A percentile compares a stretch with the other conserved stretches of the same genome.
phyloP scores from a whole-genome alignment of 2,113 vertebrate genomes.

The Syngnathus typhle region DNA sequence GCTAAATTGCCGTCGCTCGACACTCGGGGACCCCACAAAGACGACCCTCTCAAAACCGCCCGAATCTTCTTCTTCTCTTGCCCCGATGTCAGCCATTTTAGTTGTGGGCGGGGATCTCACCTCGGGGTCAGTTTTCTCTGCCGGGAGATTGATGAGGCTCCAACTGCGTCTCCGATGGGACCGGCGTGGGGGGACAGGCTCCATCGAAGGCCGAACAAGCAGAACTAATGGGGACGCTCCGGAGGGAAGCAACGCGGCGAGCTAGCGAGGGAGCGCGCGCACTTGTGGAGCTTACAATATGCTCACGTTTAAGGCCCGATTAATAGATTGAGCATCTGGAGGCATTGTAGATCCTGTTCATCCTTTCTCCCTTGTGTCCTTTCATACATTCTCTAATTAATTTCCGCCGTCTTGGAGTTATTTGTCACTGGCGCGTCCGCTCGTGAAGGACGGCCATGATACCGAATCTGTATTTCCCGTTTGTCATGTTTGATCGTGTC shows the following conservation, averaged over 20 bases:
- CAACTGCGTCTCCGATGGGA: slow-evolving; percentile 35
- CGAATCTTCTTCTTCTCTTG: slow-evolving; percentile 9
- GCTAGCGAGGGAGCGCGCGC: not conserved
- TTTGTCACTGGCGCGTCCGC: slow-evolving; percentile 30
- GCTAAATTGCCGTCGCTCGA: slow-evolving; percentile 5
- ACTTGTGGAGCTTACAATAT: slow-evolving; percentile 9
- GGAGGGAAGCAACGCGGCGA: slow-evolving; percentile 23
- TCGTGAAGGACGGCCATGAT: slow-evolving; percentile 25
- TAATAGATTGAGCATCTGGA: slow-evolving; percentile 4
- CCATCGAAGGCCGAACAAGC: slow-evolving; percentile 61
- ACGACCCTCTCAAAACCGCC: slow-evolving; percentile 11
- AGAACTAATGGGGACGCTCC: slow-evolving; percentile 60
- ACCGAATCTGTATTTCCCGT: slow-evolving; percentile 6
- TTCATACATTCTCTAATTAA: slow-evolving; percentile 8
- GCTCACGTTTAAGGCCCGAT: not conserved
- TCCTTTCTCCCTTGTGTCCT: not conserved
- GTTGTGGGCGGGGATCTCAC: slow-evolving; percentile 32
- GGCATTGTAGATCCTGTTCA: not conserved
- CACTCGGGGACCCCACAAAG: slow-evolving; percentile 10
- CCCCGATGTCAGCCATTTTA: slow-evolving; percentile 43
- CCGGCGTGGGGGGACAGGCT: slow-evolving; percentile 47
- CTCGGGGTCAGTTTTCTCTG: slow-evolving; percentile 42
- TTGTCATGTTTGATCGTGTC: slow-evolving; percentile 9
- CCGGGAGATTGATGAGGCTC: slow-evolving; percentile 57
- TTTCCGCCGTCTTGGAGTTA: slow-evolving; percentile 8